Evolutionary conservation across 2,113 vertebrate genomes (phyloP), one percentile per base, ranked within the genome.

Genomic region (Scartelaos histophorus): DNA sequence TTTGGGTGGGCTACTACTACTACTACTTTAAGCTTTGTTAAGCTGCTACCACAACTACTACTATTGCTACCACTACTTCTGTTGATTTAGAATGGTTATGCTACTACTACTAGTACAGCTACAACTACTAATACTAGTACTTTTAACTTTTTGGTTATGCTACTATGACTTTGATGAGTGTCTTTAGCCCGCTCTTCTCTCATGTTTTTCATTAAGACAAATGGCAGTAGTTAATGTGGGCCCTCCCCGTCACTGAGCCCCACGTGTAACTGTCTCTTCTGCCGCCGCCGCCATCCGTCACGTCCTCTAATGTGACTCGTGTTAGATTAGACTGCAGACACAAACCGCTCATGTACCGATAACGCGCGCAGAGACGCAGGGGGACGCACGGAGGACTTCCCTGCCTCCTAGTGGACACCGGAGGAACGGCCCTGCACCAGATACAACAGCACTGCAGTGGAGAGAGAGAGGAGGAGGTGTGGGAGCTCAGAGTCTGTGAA

Each of bases 401-500:
- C 89, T 91, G 89, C 92, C 91, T 86, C 87, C 92, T 92, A 89
- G 90, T 90, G 92, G 92, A 35, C 5, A 35, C 51, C 61, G 17
- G 22, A 15, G 35, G 70, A 58, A 67, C 17, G n/a, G 29, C 60
- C 13, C 2, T 10, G 60, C 22, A 13, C 22, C 56, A 58, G 56
- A 12, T 13, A 58, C 22, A 58, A 15, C 7, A 58, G 38, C 38
- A 43, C 38, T 43, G 38, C 38, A 43, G 16, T 3, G 13, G 46
- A 47, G 46, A 47, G 46, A 47, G 46, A 15, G 11, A 16, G 46
- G 15, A 13, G 13, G 46, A 47, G 46, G 13, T 15, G 46, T 3
- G 2, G 3, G 46, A 47, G 13, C 46, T 13, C 15, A 47, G 3
- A 47, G 0, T 16, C 13, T 47, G 13, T 16, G 46, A 12, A 47